Percentiles rank a stretch among this genome's conserved stretches.
phyloP scores from a whole-genome alignment of 2,113 vertebrate genomes.

The Nannobrachium achirus region DNA sequence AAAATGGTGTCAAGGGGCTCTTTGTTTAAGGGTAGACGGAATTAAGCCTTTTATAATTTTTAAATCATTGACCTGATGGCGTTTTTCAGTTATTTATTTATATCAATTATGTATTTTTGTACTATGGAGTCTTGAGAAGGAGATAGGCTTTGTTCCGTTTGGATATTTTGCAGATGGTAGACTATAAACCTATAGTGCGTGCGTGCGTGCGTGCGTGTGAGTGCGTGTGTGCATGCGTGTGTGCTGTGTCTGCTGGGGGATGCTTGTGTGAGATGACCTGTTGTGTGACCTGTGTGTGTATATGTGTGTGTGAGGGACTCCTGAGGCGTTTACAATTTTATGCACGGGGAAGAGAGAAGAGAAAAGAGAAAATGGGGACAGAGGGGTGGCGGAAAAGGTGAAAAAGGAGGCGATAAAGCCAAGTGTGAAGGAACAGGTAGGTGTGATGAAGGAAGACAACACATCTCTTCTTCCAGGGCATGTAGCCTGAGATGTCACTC shows the following conservation, averaged over 20 bases:
- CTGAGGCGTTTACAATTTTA: too few relatives aligned
- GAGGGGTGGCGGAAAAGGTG: neutral
- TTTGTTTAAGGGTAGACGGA: slow-evolving; percentile 58
- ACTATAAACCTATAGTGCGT: too few relatives aligned
- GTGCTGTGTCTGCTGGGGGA: neutral
- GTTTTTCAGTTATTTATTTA: too few relatives aligned
- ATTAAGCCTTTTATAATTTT: too few relatives aligned
- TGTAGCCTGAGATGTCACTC: slow-evolving; percentile 68
- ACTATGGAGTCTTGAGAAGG: too few relatives aligned
- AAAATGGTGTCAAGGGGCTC: slow-evolving; percentile 3
- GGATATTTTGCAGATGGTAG: slow-evolving; percentile 54
- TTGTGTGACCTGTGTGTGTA: too few relatives aligned
- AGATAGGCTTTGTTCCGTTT: slow-evolving; percentile 59
- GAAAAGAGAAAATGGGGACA: neutral
- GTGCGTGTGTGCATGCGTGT: too few relatives aligned
- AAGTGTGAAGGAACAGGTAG: slow-evolving; percentile 74
- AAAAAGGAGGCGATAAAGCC: slow-evolving; percentile 45
- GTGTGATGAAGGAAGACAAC: slow-evolving; percentile 68
- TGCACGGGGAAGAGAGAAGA: too few relatives aligned
- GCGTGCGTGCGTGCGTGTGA: too few relatives aligned
- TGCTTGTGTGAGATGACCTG: slow-evolving; percentile 40
- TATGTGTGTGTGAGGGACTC: too few relatives aligned
- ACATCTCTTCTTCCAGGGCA: slow-evolving; percentile 71
- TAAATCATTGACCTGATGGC: too few relatives aligned
- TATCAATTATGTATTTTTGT: too few relatives aligned